Conservation (phyloP, 2,888 invertebrate species). For the Lasioglossum zephyrum region DNA sequence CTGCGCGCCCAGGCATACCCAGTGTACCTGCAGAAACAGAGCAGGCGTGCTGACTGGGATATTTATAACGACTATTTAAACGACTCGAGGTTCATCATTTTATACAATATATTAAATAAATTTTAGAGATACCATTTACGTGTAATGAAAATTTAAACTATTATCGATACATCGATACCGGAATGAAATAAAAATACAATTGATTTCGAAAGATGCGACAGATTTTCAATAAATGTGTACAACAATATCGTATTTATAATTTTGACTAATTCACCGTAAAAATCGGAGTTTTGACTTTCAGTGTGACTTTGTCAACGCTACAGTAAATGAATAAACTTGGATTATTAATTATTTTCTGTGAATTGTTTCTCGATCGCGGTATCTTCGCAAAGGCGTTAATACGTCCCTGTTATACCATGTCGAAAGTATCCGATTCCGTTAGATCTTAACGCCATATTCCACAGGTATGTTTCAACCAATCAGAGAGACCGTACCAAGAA, state of each 20-base stretch:
- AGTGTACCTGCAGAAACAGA: too few relatives aligned
- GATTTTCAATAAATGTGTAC: neutral
- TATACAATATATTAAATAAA: neutral
- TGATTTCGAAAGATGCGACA: neutral
- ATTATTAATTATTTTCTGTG: neutral
- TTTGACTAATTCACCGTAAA: neutral
- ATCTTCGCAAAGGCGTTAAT: neutral
- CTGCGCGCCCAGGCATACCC: too few relatives aligned
- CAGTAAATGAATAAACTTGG: too few relatives aligned
- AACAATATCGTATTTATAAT: neutral
- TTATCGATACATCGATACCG: neutral
- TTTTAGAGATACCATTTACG: neutral
- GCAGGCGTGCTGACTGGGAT: too few relatives aligned
- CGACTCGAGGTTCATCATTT: neutral
- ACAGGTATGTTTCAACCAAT: conserved; percentile 66
- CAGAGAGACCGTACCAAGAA: conserved; percentile 62
- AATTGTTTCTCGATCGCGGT: conserved; percentile 10
- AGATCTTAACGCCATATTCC: conserved; percentile 64
- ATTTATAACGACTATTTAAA: too few relatives aligned
- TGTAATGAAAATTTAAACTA: neutral
- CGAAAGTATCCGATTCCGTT: conserved; percentile 67
- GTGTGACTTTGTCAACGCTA: conserved; percentile 4
- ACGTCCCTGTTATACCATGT: conserved; percentile 30
- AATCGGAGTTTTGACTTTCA: neutral
- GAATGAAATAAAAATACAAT: neutral